These are phyloP conservation scores for Orientallactaga sibirica DNA, from an alignment of 2,797 vertebrate genomes.

Conservation along the genomic window DNA sequence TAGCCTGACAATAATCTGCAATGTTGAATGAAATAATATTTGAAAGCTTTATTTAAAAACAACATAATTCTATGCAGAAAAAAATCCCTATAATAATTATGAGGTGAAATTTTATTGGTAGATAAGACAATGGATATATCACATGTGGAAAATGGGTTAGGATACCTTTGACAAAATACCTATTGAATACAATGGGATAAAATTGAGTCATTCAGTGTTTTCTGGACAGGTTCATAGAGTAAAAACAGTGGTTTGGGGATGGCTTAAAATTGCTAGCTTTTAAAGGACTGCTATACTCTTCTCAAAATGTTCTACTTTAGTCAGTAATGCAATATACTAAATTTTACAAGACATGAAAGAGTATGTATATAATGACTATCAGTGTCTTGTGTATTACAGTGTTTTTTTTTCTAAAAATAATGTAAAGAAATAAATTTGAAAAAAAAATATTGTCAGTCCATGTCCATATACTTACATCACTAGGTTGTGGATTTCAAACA, in stretches of 20 bases:
- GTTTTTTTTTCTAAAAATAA: neutral
- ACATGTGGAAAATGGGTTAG: neutral
- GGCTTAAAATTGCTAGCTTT: neutral
- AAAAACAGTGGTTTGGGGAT: conserved; percentile 2
- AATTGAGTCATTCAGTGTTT: neutral
- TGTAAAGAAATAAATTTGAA: neutral
- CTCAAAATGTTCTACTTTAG: neutral
- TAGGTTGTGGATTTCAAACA: neutral
- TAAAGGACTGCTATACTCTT: neutral
- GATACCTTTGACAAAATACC: neutral
- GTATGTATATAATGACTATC: neutral
- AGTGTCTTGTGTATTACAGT: neutral
- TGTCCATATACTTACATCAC: neutral
- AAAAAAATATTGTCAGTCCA: neutral
- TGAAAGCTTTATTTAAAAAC: conserved; percentile 65
- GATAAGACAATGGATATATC: neutral
- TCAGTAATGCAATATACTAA: neutral
- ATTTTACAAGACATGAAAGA: neutral
- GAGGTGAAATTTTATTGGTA: neutral
- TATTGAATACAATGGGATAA: neutral
- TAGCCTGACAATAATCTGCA: conserved; percentile 48
- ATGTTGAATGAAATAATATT: conserved; percentile 41
- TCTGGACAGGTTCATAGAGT: fast-evolving
- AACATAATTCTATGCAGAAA: neutral
- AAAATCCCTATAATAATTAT: neutral